Evolutionary conservation across 2,113 vertebrate species (phyloP), one percentile per base, ranked within the genome.

Genomic region (Chloropsis cyanopogon): DNA sequence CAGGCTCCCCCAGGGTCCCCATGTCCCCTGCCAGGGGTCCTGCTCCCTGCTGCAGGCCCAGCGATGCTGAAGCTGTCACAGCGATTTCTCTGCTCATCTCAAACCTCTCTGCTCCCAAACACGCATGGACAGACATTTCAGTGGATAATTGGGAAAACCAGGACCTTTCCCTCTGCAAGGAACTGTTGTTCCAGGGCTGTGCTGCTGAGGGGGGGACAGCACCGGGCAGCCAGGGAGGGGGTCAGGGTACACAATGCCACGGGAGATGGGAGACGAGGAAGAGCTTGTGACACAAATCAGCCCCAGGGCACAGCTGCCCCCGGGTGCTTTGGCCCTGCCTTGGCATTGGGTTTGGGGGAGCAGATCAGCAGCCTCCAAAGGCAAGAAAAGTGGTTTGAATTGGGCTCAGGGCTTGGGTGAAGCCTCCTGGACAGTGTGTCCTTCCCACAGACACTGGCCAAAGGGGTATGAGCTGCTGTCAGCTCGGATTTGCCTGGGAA

Each of bases 41-140:
- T 2, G 7, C 76, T 61, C 46, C 52, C 46, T 0, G 39, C 82
- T 11, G 56, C 95, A 60, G 73, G 28, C 33, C 69, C 82, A 76
- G 85, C 5, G 63, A 87, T 92, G 84, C 84, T 56, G 72, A 66
- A 82, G 90, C 95, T 92, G 90, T 95, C 96, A 95, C 91, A 69
- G 11, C 13, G 11, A 96, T 96, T 96, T 90, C 94, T 19, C 87
- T 94, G 87, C 93, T 91, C 96, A 82, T 95, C 93, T 95, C 96
- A 90, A 84, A 39, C 70, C 85, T 56, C 20, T 31, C 78, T 72
- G 75, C 91, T 71, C 91, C 49, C 81, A 75, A 68, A 82, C 41
- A 9, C 16, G 10, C 94, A 21, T 29, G 37, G 92, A 73, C 86
- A 91, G 88, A 82, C 82, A 24, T 25, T 59, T 14, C 83, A 33